These are phyloP conservation scores for Pyrocephalus nanus DNA, from an alignment of 2,797 vertebrate genomes.

Conservation along the genomic window DNA sequence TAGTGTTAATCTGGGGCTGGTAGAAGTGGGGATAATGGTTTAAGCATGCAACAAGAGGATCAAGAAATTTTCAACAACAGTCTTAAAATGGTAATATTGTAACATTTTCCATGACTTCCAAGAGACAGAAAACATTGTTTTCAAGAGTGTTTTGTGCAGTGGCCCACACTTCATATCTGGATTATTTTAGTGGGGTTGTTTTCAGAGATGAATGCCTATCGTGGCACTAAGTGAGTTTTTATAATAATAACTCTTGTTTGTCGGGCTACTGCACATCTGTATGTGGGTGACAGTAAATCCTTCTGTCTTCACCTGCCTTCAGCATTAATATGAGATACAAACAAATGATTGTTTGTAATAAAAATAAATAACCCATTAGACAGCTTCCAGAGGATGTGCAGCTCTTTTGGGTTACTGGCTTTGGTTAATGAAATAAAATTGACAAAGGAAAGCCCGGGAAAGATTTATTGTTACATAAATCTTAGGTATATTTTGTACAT, in stretches of 20 bases:
- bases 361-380: slow-evolving; percentile 61
- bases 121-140: background rate
- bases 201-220: background rate
- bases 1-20: background rate
- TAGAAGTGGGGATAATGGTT: background rate
- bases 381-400: slow-evolving; percentile 59
- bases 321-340: slow-evolving; percentile 58
- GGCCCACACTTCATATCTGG: background rate
- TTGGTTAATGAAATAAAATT: slow-evolving; percentile 66
- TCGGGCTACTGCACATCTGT: background rate
- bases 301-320: slow-evolving; percentile 53
- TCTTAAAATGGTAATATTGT: background rate
- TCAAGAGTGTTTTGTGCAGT: background rate
- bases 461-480: slow-evolving; percentile 64
- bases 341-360: slow-evolving; percentile 49
- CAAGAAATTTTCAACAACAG: background rate
- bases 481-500: slow-evolving; percentile 67
- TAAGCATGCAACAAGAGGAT: background rate
- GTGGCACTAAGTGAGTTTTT: background rate
- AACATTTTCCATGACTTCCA: background rate
- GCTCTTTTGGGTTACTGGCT: slow-evolving; percentile 39
- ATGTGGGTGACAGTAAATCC: slow-evolving; percentile 15
- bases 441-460: slow-evolving; percentile 45
- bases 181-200: slow-evolving; percentile 4
- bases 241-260: background rate